Evolutionary conservation across 2,797 vertebrate species (phyloP).

Genomic region (Lemur catta): DNA sequence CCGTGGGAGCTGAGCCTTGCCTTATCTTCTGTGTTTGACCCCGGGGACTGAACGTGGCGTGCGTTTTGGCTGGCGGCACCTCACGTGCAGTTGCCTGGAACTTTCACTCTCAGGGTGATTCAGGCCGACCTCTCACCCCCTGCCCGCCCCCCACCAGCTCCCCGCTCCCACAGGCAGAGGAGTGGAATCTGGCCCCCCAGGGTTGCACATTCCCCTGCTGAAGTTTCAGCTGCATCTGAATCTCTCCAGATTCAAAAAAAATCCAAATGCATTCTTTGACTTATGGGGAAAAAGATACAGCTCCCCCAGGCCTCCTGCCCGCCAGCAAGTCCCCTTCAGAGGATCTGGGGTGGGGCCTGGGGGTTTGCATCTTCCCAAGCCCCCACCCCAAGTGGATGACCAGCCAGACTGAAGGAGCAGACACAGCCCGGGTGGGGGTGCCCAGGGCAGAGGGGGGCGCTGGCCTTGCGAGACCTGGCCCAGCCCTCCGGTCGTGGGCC

Average conservation of each 20-base stretch:
- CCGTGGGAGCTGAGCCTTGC: background rate
- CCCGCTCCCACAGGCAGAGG: background rate
- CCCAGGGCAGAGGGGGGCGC: rapidly evolving
- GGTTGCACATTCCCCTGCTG: background rate
- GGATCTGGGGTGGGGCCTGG: rapidly evolving
- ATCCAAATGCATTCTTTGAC: background rate
- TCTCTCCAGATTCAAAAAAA: background rate
- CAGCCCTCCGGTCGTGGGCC: background rate
- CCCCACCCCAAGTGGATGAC: rapidly evolving
- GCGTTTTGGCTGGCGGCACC: too few species aligned
- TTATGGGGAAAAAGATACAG: background rate
- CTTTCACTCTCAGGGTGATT: background rate
- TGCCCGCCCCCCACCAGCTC: too few species aligned
- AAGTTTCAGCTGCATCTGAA: background rate
- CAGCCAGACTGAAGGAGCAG: background rate
- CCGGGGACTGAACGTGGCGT: rapidly evolving
- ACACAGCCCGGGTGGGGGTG: rapidly evolving
- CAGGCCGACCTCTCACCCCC: background rate
- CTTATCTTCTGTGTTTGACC: background rate
- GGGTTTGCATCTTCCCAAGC: background rate
- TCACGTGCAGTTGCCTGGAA: background rate
- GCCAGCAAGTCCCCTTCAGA: background rate
- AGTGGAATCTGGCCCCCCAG: background rate
- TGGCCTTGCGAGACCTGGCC: background rate
- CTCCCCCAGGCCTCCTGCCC: background rate